Evolutionary conservation across 2,797 vertebrate species (phyloP).

Genomic region (Rhabdophis nuchalis): DNA sequence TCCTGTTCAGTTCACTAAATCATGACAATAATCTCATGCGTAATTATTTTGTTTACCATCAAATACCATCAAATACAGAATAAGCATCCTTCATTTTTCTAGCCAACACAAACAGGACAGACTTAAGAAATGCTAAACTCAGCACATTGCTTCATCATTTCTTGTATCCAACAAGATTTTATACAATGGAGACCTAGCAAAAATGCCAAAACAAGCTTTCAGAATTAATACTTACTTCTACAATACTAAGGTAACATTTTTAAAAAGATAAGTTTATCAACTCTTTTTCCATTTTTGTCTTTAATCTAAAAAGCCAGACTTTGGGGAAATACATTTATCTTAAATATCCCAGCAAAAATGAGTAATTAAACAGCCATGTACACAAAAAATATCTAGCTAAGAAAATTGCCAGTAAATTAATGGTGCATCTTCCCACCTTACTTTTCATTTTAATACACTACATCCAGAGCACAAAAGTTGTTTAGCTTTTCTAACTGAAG

Average conservation of each 20-base stretch:
- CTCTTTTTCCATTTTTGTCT: not conserved
- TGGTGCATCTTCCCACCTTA: not conserved
- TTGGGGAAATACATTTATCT: not conserved
- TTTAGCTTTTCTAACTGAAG: not conserved
- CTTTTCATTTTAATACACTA: not conserved
- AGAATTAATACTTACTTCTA: not conserved
- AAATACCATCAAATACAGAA: not conserved
- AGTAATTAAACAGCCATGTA: not conserved
- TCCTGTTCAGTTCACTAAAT: not conserved
- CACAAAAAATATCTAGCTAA: not conserved
- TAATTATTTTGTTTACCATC: not conserved
- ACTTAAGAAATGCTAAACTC: not conserved
- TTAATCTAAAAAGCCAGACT: not conserved
- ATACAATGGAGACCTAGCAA: not conserved
- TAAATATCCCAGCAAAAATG: not conserved
- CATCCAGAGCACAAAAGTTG: not conserved
- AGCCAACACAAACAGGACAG: not conserved
- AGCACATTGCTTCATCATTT: slow-evolving; percentile 4
- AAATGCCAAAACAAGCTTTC: not conserved
- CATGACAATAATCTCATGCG: not conserved
- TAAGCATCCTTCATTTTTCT: slow-evolving; percentile 1
- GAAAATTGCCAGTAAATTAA: not conserved
- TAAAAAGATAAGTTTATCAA: not conserved
- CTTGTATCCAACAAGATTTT: not conserved
- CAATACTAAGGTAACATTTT: not conserved